Evolutionary conservation across 2,797 vertebrate species (phyloP), one percentile per base, ranked within the genome.

Genomic region (Poecilia velifera): DNA sequence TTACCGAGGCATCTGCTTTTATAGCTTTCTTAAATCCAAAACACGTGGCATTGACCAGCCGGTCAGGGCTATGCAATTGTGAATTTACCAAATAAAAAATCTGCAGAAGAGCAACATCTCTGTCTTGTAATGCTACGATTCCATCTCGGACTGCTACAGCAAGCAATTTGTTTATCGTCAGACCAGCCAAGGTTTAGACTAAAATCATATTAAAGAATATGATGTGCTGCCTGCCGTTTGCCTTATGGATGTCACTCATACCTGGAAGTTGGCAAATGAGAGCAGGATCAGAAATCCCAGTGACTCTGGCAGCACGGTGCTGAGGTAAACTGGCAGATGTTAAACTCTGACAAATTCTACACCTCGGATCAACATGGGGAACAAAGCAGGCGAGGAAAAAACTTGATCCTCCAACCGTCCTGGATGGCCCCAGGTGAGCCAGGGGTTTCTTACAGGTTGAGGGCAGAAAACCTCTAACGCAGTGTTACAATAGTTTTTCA

Each of bases 1-100:
- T 93, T 93, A 92, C 78, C 1, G 20, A 83, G 89, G 84, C 94
- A 94, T 93, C 91, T 94, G 93, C 86, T 92, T 94, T 68, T 90
- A 81, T 88, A 51, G 85, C 77, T 93, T 93, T 91, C 91, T 87
- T 82, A 88, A 43, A 85, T 82, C 85, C 83, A 86, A 51, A 84
- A 85, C 80, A 83, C 84, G 51, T 78, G 76, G 75, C 73, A 71
- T 77, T 71, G 43, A 73, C 79, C 66, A 84, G 57, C 79, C 87
- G 88, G 83, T 76, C 68, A 64, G 81, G 84, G 76, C 79, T 74
- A 75, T 79, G 59, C 10, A 3, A 88, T 89, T 85, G 84, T 79
- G 64, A 83, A 88, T 84, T 79, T 79, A 64, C 73, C 78, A 86
- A 90, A 55, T n/a, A 55, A 70, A 5, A 1, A 76, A 76, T 46